Conservation (phyloP, 2,113 vertebrate species). For the Varanus salvator region DNA sequence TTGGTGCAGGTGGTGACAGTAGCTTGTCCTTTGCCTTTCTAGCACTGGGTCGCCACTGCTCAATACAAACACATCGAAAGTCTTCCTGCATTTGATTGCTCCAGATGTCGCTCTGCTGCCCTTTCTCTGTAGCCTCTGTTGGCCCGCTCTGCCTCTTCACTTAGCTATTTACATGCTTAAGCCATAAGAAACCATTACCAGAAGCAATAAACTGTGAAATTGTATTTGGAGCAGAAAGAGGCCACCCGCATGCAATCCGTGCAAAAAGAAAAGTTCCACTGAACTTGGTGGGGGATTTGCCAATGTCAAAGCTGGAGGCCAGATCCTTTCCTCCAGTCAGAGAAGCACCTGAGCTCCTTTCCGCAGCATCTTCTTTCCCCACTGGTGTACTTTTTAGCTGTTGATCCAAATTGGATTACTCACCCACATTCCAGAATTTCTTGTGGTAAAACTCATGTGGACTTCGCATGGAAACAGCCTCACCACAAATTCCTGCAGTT, state of each 20-base stretch:
- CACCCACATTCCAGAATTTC: not conserved
- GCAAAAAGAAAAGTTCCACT: not conserved
- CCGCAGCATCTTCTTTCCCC: not conserved
- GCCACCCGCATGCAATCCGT: conserved; percentile 17
- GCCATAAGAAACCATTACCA: conserved; percentile 37
- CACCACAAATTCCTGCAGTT: not conserved
- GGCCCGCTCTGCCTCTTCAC: not conserved
- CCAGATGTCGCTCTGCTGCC: not conserved
- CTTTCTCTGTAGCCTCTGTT: not conserved
- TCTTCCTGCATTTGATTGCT: not conserved
- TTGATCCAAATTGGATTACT: conserved; percentile 4
- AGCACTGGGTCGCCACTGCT: not conserved
- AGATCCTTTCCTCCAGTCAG: not conserved
- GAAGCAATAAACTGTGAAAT: conserved; percentile 48
- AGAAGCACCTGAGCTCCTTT: not conserved
- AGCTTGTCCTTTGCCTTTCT: not conserved
- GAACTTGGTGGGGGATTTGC: not conserved
- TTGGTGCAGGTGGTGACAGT: no score
- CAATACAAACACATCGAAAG: not conserved
- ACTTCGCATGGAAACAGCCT: not conserved
- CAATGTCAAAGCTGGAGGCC: not conserved
- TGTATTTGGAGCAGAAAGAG: conserved; percentile 41
- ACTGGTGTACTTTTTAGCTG: not conserved
- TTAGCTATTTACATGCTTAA: conserved; percentile 24
- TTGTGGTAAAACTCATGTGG: not conserved